Base-by-base conservation (phyloP, 2,113 vertebrate genomes). In the Trematocara nigrifrons region DNA sequence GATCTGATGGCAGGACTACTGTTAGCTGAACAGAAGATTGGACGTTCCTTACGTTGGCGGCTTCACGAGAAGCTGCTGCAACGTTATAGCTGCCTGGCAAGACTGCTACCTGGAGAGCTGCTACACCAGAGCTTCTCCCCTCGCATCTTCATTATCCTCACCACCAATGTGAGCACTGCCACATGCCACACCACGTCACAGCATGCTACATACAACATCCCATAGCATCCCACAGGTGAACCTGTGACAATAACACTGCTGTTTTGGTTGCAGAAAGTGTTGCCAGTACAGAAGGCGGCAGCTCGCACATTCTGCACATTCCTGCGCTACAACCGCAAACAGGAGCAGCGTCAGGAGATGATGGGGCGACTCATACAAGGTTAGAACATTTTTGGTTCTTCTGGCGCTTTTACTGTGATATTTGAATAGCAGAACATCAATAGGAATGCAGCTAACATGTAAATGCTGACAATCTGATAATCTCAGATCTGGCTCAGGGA, bases 231-330 rank as follows among this genome's bases (percentile, higher is more conserved):
- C 33, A 13, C n/a, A 31, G 26, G 18, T 42, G 6, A 42, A n/a
- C 2, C 40, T 22, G 12, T 35, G 16, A 26, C 69, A 54, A 10
- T 89, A 74, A 85, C 18, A 3, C 18, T 35, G 16, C 51, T 79
- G 16, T 22, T 83, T 2, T 80, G 71, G 26, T 79, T 96, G 74
- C 95, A 99, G 98, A 99, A 98, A 33, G 98, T 98, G 76, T 94
- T 99, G 74, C 98, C 98, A 6, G 98, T 99, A 52, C 98, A 99
- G 94, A 97, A 96, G 91, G 98, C 98, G 89, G 97, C 98, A 5
- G 97, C 97, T 84, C 96, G 98, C 88, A 99, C 97, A 2, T 95
- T 99, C 8, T 99, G 98, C 10, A 93, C 97, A 52, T 98, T 98
- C 89, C 95, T 99, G 79, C 97, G 98, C 57, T 98, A 98, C 82